Evolutionary conservation across 2,797 vertebrate genomes (phyloP).

Genomic region (Gorsachius magnificus): DNA sequence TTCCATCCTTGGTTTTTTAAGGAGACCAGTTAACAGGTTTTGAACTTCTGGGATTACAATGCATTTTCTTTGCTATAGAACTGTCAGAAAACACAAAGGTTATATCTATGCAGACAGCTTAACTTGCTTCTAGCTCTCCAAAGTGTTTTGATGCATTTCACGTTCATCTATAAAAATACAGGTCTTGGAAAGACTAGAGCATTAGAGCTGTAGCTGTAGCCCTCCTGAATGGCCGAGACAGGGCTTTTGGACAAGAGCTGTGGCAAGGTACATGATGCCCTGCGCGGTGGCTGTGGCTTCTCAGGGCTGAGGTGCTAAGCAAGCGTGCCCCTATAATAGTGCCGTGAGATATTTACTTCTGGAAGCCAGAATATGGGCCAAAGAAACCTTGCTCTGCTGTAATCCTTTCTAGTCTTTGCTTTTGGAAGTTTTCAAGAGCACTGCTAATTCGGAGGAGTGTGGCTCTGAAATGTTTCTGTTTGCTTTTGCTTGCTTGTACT

Average conservation of each 20-base stretch:
- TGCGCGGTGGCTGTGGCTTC: not conserved
- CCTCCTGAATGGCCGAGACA: not conserved
- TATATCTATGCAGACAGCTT: slow-evolving; percentile 29
- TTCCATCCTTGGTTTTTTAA: not conserved
- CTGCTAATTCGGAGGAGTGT: not conserved
- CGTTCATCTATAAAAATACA: not conserved
- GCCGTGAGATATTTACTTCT: not conserved
- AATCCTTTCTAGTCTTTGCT: slow-evolving; percentile 7
- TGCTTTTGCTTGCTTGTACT: not conserved
- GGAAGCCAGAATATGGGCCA: not conserved
- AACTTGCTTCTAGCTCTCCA: slow-evolving; percentile 7
- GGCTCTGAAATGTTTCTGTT: not conserved
- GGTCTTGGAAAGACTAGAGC: not conserved
- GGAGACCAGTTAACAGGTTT: not conserved
- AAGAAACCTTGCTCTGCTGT: not conserved
- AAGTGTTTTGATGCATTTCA: slow-evolving; percentile 22
- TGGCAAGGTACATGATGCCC: not conserved
- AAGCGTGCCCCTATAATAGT: not conserved
- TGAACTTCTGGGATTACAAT: slow-evolving; percentile 11
- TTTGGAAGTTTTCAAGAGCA: not conserved
- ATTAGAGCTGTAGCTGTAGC: not conserved
- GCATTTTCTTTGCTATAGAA: slow-evolving; percentile 28
- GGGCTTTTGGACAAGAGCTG: not conserved
- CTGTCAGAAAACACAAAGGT: slow-evolving; percentile 37
- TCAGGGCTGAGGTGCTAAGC: not conserved